Percentiles rank a stretch among this genome's conserved stretches.
These are phyloP conservation scores for Polydrusus pterygomalis DNA, from an alignment of 2,888 invertebrate species.

Conservation along the genomic window DNA sequence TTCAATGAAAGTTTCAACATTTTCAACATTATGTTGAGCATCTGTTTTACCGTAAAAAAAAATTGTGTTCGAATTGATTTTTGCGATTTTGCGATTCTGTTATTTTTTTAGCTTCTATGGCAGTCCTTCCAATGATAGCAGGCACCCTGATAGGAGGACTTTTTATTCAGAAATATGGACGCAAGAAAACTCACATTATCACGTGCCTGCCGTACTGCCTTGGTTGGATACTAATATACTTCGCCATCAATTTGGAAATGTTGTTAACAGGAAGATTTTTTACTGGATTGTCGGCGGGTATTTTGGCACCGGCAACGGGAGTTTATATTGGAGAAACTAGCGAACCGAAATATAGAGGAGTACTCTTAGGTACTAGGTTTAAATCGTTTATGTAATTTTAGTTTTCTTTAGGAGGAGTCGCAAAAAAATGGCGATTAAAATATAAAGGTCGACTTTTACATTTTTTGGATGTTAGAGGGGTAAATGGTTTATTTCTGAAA, in stretches of 20 bases:
- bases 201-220: constrained; percentile 75
- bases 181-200: constrained; percentile 75
- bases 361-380: constrained; percentile 65
- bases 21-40: too few relatives aligned
- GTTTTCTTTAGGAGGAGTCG: too few relatives aligned
- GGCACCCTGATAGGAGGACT: constrained; percentile 78
- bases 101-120: constrained; percentile 77
- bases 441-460: too few relatives aligned
- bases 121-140: constrained; percentile 78
- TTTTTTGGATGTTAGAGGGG: too few relatives aligned
- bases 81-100: too few relatives aligned
- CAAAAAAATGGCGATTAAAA: too few relatives aligned
- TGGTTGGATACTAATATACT: constrained; percentile 78
- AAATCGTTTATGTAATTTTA: too few relatives aligned
- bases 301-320: constrained; percentile 72
- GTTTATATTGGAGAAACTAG: constrained; percentile 68
- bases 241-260: constrained; percentile 75
- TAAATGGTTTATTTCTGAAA: too few relatives aligned
- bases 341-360: constrained; percentile 78
- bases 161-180: constrained; percentile 78
- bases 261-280: constrained; percentile 70
- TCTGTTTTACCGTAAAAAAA: too few relatives aligned
- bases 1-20: too few relatives aligned
- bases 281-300: constrained; percentile 70
- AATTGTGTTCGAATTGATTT: too few relatives aligned